These are phyloP conservation scores for Sinocyclocheilus rhinocerous DNA, from an alignment of 2,113 vertebrate genomes.

Conservation along the genomic window DNA sequence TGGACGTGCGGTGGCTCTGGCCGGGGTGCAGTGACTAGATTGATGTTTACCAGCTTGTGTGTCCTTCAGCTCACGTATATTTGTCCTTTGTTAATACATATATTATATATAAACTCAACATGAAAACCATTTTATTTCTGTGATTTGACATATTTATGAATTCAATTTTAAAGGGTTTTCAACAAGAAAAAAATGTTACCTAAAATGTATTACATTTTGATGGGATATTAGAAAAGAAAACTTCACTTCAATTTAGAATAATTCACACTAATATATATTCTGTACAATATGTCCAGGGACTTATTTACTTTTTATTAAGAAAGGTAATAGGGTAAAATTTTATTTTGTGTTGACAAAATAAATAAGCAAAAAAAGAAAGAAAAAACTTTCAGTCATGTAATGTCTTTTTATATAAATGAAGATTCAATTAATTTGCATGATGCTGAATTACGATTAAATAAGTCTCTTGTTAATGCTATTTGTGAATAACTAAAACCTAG, in stretches of 20 bases:
- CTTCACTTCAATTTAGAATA: not conserved
- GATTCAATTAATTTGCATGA: not conserved
- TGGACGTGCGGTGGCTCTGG: slow-evolving; percentile 35
- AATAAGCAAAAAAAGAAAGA: not conserved
- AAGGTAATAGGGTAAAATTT: not conserved
- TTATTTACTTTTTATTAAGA: not conserved
- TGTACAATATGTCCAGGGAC: not conserved
- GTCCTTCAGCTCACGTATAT: slow-evolving; percentile 58
- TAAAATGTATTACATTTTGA: not conserved
- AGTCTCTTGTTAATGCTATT: not conserved
- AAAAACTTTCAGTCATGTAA: not conserved
- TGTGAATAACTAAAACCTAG: not conserved
- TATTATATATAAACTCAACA: not conserved
- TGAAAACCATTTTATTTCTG: not conserved
- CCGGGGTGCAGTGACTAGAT: slow-evolving; percentile 48
- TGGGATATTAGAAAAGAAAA: not conserved
- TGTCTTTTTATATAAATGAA: not conserved
- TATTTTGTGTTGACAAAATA: not conserved
- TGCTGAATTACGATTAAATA: not conserved
- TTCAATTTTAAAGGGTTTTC: not conserved
- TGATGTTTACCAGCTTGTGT: slow-evolving; percentile 53
- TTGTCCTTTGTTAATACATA: slow-evolving; percentile 54
- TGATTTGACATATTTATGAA: not conserved
- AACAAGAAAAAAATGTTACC: not conserved
- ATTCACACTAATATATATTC: not conserved